Base-by-base conservation (phyloP, 2,113 vertebrate species). In the Oxyruncus cristatus region DNA sequence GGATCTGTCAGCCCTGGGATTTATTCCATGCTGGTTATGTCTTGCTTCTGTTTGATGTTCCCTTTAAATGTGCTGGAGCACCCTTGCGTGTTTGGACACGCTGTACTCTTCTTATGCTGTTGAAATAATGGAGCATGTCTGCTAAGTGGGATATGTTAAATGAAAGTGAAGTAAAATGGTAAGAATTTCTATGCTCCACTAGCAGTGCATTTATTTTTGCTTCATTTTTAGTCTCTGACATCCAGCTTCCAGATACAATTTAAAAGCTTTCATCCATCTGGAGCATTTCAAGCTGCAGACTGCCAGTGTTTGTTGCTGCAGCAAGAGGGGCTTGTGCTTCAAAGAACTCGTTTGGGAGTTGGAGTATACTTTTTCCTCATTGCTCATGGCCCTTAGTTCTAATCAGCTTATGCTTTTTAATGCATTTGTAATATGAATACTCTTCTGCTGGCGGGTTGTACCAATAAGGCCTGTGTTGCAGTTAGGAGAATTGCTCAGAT, bases 41-140 rank as follows among this genome's bases (percentile, higher is more conserved):
- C 68, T 91, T 65, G 37, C 85, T 93, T 70, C 63, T 87, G 59
- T 83, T 89, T 93, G 67, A 72, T 91, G 76, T 83, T 80, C 46
- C 84, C 10, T 77, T 86, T 46, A 52, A 74, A 85, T 37, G 18
- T 30, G 5, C 37, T 50, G 42, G 26, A 87, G 65, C 65, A 67
- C 26, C 6, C 30, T 74, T 44, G 37, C 8, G 0, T 89, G 73
- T 81, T 91, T 27, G 77, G 61, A 77, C 70, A 50, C 0, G 9
- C 61, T 27, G 23, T 24, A 3, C 23, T 74, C 13, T 73, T 65
- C 75, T 68, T n/a, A 19, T 58, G 12, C 61, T 63, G 33, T 24
- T 89, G 65, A 78, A 89, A 39, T 84, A 87, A 81, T 55, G 68
- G 56, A 71, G 32, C 24, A 1, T 56, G 41, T 78, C 37, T 78